Conservation (phyloP, 2,888 invertebrate species). For the Eurytoma adleriae region DNA sequence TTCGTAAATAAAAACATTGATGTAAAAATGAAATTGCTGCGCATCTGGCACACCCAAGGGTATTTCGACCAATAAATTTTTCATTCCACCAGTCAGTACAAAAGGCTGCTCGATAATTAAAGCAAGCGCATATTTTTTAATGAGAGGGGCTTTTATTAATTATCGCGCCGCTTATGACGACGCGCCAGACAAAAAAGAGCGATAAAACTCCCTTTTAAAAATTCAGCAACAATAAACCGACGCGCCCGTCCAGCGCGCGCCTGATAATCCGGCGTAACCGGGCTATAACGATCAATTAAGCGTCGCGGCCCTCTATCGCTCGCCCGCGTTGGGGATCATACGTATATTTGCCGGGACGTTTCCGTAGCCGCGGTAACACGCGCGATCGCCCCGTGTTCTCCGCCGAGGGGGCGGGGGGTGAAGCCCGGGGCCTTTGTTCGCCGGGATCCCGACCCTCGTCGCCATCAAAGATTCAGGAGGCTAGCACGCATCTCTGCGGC, state of each 20-base stretch:
- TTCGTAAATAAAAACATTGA: too few species aligned
- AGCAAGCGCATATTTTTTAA: too few species aligned
- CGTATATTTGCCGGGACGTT: conserved; percentile 30
- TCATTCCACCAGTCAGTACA: not conserved
- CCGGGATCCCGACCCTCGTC: not conserved
- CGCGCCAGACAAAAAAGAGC: too few species aligned
- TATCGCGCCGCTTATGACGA: too few species aligned
- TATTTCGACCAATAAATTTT: not conserved
- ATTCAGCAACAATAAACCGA: too few species aligned
- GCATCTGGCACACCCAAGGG: too few species aligned
- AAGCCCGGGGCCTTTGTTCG: conserved; percentile 54
- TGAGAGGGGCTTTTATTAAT: too few species aligned
- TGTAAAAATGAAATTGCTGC: too few species aligned
- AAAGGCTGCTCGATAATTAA: too few species aligned
- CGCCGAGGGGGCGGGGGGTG: not conserved
- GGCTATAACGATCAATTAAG: conserved; percentile 41
- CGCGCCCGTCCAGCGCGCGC: too few species aligned
- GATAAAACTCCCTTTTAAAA: too few species aligned
- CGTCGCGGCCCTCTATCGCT: conserved; percentile 2
- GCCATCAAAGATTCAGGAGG: conserved; percentile 72
- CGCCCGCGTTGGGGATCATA: conserved; percentile 6
- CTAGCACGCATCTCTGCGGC: conserved; percentile 70
- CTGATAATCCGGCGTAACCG: conserved; percentile 13
- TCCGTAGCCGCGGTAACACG: conserved; percentile 4
- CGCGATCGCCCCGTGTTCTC: not conserved